phyloP scores from a whole-genome alignment of 2,113 vertebrate genomes.

The Kryptolebias marmoratus region DNA sequence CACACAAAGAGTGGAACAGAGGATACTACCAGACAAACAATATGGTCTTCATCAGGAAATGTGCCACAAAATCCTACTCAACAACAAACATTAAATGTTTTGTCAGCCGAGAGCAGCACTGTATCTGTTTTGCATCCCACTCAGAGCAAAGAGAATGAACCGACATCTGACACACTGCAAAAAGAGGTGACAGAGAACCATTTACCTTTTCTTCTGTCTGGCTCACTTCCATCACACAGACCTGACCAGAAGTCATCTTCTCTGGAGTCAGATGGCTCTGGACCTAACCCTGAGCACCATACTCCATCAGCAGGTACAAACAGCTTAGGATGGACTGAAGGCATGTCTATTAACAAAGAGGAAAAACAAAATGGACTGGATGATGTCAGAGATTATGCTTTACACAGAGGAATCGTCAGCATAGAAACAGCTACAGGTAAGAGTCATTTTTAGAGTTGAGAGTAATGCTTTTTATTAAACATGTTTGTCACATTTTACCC shows the following conservation, averaged over 20 bases:
- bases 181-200: slow-evolving; percentile 14
- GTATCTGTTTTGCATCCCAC: slow-evolving; percentile 21
- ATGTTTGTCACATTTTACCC: background rate
- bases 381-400: slow-evolving; percentile 18
- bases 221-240: slow-evolving; percentile 19
- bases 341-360: slow-evolving; percentile 12
- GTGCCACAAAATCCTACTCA: slow-evolving; percentile 6
- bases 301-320: slow-evolving; percentile 1
- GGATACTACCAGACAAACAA: slow-evolving; percentile 12
- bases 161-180: slow-evolving; percentile 2
- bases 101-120: slow-evolving; percentile 30
- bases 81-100: slow-evolving; percentile 27
- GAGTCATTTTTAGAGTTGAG: slow-evolving; percentile 8
- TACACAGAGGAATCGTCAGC: slow-evolving; percentile 28
- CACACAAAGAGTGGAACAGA: slow-evolving; percentile 14
- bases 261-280: background rate
- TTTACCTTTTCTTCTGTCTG: slow-evolving; percentile 28
- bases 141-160: slow-evolving; percentile 27
- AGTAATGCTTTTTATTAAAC: background rate
- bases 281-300: background rate
- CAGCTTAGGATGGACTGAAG: slow-evolving; percentile 20
- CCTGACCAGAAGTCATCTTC: slow-evolving; percentile 22
- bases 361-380: slow-evolving; percentile 4
- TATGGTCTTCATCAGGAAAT: slow-evolving; percentile 13
- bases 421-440: slow-evolving; percentile 53